These are phyloP conservation scores for Drosophila multiciliata DNA, from an alignment of 2,888 invertebrate genomes.

Conservation along the genomic window DNA sequence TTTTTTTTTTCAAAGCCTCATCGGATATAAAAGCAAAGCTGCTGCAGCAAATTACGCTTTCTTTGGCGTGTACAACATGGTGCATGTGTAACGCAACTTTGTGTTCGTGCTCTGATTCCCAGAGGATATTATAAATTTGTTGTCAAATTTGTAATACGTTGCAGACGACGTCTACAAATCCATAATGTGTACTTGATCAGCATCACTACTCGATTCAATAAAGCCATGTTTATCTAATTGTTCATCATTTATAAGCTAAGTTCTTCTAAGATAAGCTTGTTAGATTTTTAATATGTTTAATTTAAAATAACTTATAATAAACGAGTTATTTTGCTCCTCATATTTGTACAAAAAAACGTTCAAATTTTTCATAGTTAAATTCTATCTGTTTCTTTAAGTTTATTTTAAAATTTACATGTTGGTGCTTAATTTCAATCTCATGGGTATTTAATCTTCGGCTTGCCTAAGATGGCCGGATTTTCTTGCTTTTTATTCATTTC, in stretches of 20 bases:
- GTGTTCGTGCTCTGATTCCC: neutral
- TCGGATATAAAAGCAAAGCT: conserved; percentile 10
- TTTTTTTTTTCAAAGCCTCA: conserved; percentile 14
- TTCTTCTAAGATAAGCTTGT: too few relatives aligned
- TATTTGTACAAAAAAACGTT: neutral
- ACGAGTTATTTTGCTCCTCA: neutral
- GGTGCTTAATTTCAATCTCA: neutral
- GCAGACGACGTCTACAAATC: neutral
- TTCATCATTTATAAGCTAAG: neutral
- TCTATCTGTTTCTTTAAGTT: neutral
- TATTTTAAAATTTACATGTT: neutral
- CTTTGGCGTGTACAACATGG: conserved; percentile 23
- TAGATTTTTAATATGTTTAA: too few relatives aligned
- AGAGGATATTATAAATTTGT: neutral
- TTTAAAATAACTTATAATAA: too few relatives aligned
- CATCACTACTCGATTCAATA: neutral
- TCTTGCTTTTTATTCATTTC: neutral
- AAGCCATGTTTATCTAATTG: neutral
- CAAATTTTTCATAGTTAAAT: neutral
- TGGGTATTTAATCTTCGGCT: neutral
- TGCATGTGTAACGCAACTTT: conserved; percentile 42
- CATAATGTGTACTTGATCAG: neutral
- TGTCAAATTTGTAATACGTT: neutral
- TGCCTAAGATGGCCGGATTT: neutral
- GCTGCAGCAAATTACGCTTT: conserved; percentile 30